A percentile compares a stretch with the other conserved stretches of the same genome.
Evolutionary conservation across 2,797 vertebrate species (phyloP).

Genomic region (Rhynchonycteris naso): DNA sequence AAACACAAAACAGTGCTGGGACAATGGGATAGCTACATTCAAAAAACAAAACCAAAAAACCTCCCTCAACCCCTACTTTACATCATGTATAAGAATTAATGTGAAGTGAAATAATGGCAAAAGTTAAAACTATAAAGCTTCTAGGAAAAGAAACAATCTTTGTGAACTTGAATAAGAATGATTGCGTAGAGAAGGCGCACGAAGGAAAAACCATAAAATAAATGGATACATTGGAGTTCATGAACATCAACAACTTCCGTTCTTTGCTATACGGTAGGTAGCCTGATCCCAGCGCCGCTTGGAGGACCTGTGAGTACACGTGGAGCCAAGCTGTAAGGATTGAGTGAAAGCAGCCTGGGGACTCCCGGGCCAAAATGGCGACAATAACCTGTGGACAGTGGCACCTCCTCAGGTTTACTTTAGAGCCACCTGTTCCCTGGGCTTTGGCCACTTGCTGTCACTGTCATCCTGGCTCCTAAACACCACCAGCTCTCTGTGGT

Average conservation of each 20-base stretch:
- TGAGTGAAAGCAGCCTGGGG: not conserved
- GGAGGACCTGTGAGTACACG: not conserved
- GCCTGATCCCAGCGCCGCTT: not conserved
- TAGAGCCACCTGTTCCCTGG: not conserved
- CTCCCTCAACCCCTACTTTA: not conserved
- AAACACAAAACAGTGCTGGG: not conserved
- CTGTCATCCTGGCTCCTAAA: not conserved
- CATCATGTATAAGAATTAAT: not conserved
- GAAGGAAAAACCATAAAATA: not conserved
- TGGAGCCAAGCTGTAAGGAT: not conserved
- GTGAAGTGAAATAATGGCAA: slow-evolving; percentile 28
- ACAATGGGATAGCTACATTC: not conserved
- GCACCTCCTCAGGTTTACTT: not conserved
- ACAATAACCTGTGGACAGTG: not conserved
- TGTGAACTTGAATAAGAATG: not conserved
- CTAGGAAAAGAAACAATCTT: not conserved
- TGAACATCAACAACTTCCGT: not conserved
- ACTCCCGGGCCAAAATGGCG: not conserved
- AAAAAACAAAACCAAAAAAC: not conserved
- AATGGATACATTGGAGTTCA: not conserved
- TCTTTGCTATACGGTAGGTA: not conserved
- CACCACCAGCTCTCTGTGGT: not conserved
- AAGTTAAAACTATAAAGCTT: not conserved
- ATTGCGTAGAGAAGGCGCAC: not conserved
- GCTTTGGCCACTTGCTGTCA: not conserved